Base-by-base conservation (phyloP, 2,797 vertebrate genomes). In the Xyrichtys novacula region DNA sequence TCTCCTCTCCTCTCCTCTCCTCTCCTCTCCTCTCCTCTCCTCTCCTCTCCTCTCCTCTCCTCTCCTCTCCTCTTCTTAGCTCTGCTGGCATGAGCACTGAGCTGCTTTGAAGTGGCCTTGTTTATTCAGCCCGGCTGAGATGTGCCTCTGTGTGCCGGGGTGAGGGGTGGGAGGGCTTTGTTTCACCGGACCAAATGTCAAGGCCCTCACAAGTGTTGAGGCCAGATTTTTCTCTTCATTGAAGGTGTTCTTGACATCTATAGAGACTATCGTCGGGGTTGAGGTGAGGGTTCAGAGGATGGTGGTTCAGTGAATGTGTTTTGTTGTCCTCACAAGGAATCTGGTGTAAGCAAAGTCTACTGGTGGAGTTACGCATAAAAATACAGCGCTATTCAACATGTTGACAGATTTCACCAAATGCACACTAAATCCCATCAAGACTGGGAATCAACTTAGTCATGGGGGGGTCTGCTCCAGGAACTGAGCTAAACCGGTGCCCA, bases 41-140 rank as follows among this genome's bases (percentile, higher is more conserved):
- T n/a, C n/a, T n/a, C n/a, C n/a, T n/a, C n/a, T n/a, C n/a, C n/a
- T n/a, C n/a, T n/a, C n/a, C n/a, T n/a, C n/a, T n/a, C 50, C 36
- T 53, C 29, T 68, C 61, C 34, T 46, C 46, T 40, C 49, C 62
- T 83, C 57, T 44, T 74, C 60, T 67, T 28, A 26, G 77, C 68
- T 83, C 83, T 81, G 83, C 76, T 89, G 89, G 80, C 88, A 88
- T 29, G 44, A 46, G 46, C 62, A 56, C 80, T 74, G 79, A 77
- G 76, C 60, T 65, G 59, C 76, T 88, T 87, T 90, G 78, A 89
- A 83, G 79, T 84, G 80, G 61, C 81, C 80, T 71, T 81, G 80
- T 88, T 81, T 85, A 78, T 83, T 67, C 72, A 70, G 63, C 50
- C 66, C 78, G 71, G 47, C 63, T 77, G 57, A 78, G 67, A 76